These are phyloP conservation scores for Spilosoma lubricipeda DNA, from an alignment of 2,888 invertebrate genomes.

Conservation along the genomic window DNA sequence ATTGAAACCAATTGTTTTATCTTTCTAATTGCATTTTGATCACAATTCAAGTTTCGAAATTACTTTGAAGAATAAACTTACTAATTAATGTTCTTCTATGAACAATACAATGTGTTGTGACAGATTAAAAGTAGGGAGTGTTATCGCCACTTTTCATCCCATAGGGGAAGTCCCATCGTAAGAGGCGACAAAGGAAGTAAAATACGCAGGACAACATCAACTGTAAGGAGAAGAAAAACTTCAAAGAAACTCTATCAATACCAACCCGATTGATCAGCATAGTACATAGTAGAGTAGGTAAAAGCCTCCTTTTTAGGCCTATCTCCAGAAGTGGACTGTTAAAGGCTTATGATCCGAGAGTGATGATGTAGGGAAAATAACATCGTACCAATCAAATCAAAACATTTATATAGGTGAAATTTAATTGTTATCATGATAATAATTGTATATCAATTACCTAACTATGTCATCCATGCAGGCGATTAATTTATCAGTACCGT, in stretches of 20 bases:
- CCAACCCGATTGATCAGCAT: too few species aligned
- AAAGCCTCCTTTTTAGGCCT: too few species aligned
- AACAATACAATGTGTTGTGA: neutral
- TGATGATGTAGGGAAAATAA: neutral
- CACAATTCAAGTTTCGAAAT: slow-evolving; percentile 19
- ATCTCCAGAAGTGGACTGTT: too few species aligned
- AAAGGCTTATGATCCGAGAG: too few species aligned
- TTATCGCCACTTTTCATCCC: too few species aligned
- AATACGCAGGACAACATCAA: too few species aligned
- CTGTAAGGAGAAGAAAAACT: too few species aligned
- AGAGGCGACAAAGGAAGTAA: too few species aligned
- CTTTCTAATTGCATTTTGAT: slow-evolving; percentile 55
- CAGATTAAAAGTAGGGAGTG: too few species aligned
- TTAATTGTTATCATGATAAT: neutral
- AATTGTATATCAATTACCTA: neutral
- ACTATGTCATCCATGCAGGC: neutral
- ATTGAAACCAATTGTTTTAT: slow-evolving; percentile 71
- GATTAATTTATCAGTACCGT: neutral
- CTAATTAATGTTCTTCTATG: neutral
- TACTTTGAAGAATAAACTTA: neutral
- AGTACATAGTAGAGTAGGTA: too few species aligned
- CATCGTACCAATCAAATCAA: neutral
- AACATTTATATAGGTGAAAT: neutral
- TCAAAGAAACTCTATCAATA: too few species aligned
- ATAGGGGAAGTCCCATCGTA: too few species aligned